Conservation (phyloP, 2,888 invertebrate genomes). For the Heliconius charithonia region DNA sequence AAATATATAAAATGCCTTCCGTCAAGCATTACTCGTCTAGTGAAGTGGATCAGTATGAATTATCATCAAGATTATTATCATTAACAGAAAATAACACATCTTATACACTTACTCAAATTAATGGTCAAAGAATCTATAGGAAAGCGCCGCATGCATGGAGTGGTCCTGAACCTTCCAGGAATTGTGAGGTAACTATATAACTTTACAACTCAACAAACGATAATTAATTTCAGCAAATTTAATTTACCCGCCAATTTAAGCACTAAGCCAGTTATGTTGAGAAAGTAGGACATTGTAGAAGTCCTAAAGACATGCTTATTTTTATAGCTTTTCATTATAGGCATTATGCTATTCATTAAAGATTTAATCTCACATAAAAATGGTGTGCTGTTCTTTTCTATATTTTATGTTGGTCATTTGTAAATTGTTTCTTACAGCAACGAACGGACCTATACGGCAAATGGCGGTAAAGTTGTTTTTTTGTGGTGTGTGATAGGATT, state of each 20-base stretch:
- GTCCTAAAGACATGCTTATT: not conserved
- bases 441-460: not conserved
- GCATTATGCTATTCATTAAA: too few relatives aligned
- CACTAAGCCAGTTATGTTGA: too few relatives aligned
- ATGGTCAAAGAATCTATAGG: conserved; percentile 87
- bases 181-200: conserved; percentile 82
- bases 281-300: not conserved
- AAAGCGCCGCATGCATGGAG: conserved; percentile 83
- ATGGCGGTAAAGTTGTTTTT: not conserved
- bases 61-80: conserved; percentile 79
- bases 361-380: not conserved
- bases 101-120: conserved; percentile 84
- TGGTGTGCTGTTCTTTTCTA: not conserved
- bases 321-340: not conserved
- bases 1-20: conserved; percentile 68
- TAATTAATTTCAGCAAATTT: not conserved
- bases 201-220: not conserved
- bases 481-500: not conserved
- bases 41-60: conserved; percentile 82
- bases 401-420: not conserved
- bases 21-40: conserved; percentile 79
- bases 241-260: conserved; percentile 21
- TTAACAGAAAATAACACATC: conserved; percentile 80
- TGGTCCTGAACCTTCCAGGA: conserved; percentile 82
- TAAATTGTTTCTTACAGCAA: not conserved